Evolutionary conservation across 2,797 vertebrate genomes (phyloP).

Genomic region (Acanthis flammea): DNA sequence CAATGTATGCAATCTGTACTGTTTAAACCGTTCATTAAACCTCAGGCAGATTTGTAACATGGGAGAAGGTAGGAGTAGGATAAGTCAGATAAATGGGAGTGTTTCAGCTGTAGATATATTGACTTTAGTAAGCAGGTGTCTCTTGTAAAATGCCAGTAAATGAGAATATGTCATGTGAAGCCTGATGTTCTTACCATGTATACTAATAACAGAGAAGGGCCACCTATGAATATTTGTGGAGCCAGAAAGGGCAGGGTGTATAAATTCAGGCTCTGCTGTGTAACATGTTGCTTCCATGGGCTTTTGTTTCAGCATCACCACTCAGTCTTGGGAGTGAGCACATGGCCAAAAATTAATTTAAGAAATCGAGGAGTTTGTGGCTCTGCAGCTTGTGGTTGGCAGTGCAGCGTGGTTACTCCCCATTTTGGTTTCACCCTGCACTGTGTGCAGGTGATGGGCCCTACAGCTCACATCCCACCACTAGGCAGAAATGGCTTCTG

Average conservation of each 20-base stretch:
- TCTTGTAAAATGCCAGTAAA: neutral
- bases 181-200: neutral
- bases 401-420: fast-evolving
- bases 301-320: neutral
- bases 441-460: neutral
- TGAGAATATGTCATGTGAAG: neutral
- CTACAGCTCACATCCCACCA: neutral
- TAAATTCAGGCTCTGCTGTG: neutral
- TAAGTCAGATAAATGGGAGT: neutral
- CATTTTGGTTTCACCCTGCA: fast-evolving
- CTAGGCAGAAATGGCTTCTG: neutral
- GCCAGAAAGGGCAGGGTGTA: neutral
- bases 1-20: neutral
- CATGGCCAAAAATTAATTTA: neutral
- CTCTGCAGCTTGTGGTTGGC: fast-evolving
- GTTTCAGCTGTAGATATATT: neutral
- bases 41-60: neutral
- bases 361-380: neutral
- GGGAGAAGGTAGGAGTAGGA: neutral
- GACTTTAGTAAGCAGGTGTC: neutral
- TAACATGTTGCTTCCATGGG: neutral
- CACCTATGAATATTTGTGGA: neutral
- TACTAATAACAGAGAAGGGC: neutral
- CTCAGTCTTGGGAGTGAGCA: neutral
- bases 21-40: neutral